These are phyloP conservation scores for Hyposmocoma kahamanoa DNA, from an alignment of 1,140 invertebrate species.

Conservation along the genomic window DNA sequence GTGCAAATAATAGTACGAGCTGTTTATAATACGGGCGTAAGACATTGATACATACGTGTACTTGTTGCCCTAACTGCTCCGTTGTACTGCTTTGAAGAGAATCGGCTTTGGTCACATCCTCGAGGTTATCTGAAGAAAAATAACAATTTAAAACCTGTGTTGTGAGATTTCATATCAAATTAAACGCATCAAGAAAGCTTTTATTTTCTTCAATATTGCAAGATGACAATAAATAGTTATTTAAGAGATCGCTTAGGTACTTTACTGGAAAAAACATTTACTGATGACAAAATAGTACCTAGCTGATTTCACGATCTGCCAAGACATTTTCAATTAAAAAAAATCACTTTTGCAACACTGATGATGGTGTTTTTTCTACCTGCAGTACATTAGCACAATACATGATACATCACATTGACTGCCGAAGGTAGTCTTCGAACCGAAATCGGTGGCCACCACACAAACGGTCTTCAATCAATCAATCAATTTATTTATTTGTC, in stretches of 20 bases:
- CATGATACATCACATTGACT: no score
- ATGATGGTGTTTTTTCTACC: no score
- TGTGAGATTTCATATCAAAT: no score
- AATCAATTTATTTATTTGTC: no score
- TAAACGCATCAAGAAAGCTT: not conserved
- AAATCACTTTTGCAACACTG: no score
- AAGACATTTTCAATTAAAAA: not conserved
- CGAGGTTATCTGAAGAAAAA: conserved; percentile 30
- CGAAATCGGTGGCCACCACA: no score
- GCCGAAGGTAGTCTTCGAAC: no score
- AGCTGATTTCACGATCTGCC: not conserved
- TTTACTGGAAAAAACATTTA: not conserved
- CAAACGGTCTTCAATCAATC: no score
- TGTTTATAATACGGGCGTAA: not conserved
- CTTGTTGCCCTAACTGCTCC: conserved; percentile 42
- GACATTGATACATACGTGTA: conserved; percentile 27
- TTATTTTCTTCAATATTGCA: not conserved
- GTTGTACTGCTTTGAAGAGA: conserved; percentile 41
- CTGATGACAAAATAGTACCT: not conserved
- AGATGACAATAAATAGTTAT: not conserved
- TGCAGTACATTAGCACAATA: no score
- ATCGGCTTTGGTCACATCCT: conserved; percentile 30
- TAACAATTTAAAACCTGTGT: no score
- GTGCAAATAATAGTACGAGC: no score
- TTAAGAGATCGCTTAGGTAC: not conserved